phyloP scores from a whole-genome alignment of 2,888 invertebrate genomes.

The Synanthedon andrenaeformis region DNA sequence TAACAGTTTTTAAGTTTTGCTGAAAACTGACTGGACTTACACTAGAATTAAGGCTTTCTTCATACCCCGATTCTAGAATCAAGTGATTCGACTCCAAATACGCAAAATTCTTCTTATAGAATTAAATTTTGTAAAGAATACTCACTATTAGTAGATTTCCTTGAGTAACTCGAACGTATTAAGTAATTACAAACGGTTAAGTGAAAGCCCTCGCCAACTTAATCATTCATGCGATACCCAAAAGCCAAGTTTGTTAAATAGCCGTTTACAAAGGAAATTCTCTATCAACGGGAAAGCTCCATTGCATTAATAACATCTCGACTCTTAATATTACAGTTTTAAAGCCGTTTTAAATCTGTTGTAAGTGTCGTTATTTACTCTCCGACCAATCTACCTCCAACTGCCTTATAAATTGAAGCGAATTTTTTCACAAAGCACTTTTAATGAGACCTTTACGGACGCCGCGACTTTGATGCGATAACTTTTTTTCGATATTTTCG shows the following conservation, averaged over 20 bases:
- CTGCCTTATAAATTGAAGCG: slow-evolving; percentile 59
- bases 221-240: slow-evolving; percentile 10
- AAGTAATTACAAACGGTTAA: slow-evolving; percentile 1
- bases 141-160: too few species aligned
- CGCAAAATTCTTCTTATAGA: too few species aligned
- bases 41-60: too few species aligned
- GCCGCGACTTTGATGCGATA: slow-evolving; percentile 61
- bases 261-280: slow-evolving; percentile 11
- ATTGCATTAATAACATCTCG: slow-evolving; percentile 14
- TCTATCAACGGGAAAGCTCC: slow-evolving; percentile 9
- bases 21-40: too few species aligned
- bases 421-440: slow-evolving; percentile 63
- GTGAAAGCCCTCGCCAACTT: slow-evolving; percentile 9
- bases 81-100: too few species aligned
- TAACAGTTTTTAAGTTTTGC: too few species aligned
- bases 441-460: slow-evolving; percentile 64
- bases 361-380: slow-evolving; percentile 53
- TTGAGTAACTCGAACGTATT: background rate
- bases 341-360: slow-evolving; percentile 40
- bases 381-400: slow-evolving; percentile 44
- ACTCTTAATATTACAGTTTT: slow-evolving; percentile 5
- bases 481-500: slow-evolving; percentile 64
- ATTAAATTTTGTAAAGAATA: too few species aligned
- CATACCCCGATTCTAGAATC: too few species aligned
- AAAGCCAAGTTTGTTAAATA: slow-evolving; percentile 10